Evolutionary conservation across 2,888 invertebrate species (phyloP), one percentile per base, ranked within the genome.

Genomic region (Tachystola acroxantha): DNA sequence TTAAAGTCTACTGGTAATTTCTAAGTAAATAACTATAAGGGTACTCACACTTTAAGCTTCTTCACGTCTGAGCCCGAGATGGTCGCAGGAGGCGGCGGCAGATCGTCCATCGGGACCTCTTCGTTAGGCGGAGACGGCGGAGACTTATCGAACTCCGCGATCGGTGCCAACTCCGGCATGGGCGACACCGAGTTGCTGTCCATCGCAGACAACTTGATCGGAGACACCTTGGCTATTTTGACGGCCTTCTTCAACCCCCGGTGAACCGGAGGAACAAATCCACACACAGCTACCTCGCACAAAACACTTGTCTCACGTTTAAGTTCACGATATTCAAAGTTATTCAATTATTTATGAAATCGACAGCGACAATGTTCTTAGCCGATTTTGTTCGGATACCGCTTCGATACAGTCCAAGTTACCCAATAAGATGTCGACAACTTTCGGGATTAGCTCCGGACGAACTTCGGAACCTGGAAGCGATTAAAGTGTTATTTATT

Each of bases 141-240:
- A 6, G 91, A 90, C 77, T 91, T 91, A 64, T 92, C 91, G 61
- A 92, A 91, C 79, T 91, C 91, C 32, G 91, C 91, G 48, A 91
- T 91, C 19, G 91, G 91, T 37, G 91, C 91, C 68, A 91, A 69
- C 57, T 90, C 90, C 48, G 91, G 90, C 90, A 91, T 90, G 45
- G 91, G 91, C 10, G 91, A 91, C 64, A 91, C 91, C 60, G 91
- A 90, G 78, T 91, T 91, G 79, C 89, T 90, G 75, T 91, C 91
- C 91, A 91, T 91, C 56, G 85, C 87, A 47, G 85, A 84, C 69
- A 88, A 73, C 81, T 88, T 88, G 71, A 88, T 85, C 43, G 88
- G 88, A 84, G 87, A 87, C 88, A 88, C 88, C 69, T 88, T 88
- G 80, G 65, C 76, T 64, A 64, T 53, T 82, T 77, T 65, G 43